A percentile compares a stretch with the other conserved stretches of the same genome.
Evolutionary conservation across 2,113 vertebrate genomes (phyloP).

Genomic region (Arothron firmamentum): DNA sequence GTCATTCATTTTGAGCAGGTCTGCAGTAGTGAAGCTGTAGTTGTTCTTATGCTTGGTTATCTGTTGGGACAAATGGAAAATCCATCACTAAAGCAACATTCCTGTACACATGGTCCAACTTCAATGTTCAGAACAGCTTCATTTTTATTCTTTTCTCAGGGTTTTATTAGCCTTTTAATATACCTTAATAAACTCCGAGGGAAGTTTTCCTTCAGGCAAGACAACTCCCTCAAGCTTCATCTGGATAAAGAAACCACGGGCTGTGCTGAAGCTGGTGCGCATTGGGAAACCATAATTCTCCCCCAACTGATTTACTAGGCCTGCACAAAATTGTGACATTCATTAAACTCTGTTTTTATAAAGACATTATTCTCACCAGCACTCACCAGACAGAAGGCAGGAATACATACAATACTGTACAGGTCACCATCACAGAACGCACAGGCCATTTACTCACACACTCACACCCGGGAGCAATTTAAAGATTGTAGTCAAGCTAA

Average conservation of each 20-base stretch:
- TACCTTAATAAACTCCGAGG: slow-evolving; percentile 94
- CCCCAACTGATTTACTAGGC: slow-evolving; percentile 83
- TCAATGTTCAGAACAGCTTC: background rate
- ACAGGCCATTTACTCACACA: no score
- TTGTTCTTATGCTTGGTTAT: slow-evolving; percentile 87
- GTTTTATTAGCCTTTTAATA: background rate
- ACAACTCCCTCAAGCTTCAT: slow-evolving; percentile 80
- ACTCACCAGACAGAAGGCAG: no score
- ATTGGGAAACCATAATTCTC: slow-evolving; percentile 86
- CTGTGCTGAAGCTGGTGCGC: slow-evolving; percentile 89
- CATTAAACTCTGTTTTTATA: background rate
- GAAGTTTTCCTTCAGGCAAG: slow-evolving; percentile 79
- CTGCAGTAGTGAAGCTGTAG: slow-evolving; percentile 87
- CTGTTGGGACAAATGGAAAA: slow-evolving; percentile 59
- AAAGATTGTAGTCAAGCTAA: no score
- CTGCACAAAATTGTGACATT: slow-evolving; percentile 61
- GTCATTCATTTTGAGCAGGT: slow-evolving; percentile 97
- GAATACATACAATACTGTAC: no score
- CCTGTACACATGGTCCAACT: background rate
- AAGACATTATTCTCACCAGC: background rate
- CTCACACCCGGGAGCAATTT: no score
- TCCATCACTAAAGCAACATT: background rate
- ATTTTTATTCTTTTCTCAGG: background rate
- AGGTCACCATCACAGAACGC: no score
- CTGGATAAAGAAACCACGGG: slow-evolving; percentile 94